Evolutionary conservation across 2,888 invertebrate species (phyloP).

Genomic region (Leptinotarsa haldemani): DNA sequence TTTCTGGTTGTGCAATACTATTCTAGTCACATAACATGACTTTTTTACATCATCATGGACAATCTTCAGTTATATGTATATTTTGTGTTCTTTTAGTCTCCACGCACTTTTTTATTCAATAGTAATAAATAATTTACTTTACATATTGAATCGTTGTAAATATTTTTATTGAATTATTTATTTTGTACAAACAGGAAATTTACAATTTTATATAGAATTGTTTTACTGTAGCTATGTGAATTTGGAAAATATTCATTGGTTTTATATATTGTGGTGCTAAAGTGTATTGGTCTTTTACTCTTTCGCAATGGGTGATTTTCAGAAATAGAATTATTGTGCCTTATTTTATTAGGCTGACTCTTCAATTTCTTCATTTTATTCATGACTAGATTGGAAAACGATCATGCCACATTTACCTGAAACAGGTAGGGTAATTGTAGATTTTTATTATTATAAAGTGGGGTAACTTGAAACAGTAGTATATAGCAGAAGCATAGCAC

Average conservation of each 20-base stretch:
- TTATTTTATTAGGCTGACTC: not conserved
- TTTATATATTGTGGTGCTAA: constrained; percentile 26
- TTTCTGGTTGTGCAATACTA: constrained; percentile 1
- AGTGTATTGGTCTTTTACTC: not conserved
- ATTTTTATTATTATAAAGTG: too few relatives aligned
- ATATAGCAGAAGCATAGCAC: too few relatives aligned
- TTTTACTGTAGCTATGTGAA: constrained; percentile 10
- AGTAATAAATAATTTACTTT: constrained; percentile 5
- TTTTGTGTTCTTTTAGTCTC: constrained; percentile 1
- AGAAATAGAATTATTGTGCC: not conserved
- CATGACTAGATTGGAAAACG: too few relatives aligned
- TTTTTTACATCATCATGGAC: not conserved
- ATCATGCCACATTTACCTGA: too few relatives aligned
- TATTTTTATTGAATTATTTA: constrained; percentile 39
- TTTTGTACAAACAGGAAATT: constrained; percentile 32
- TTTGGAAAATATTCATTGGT: constrained; percentile 2
- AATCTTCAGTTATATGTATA: not conserved
- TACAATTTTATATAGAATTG: constrained; percentile 28
- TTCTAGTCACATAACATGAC: constrained; percentile 5
- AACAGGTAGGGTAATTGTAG: too few relatives aligned
- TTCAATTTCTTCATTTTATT: too few relatives aligned
- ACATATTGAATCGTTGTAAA: constrained; percentile 30
- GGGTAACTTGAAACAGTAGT: too few relatives aligned
- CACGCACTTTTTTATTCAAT: not conserved
- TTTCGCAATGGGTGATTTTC: not conserved